These are phyloP conservation scores for Cirrhinus mrigala DNA, from an alignment of 2,797 vertebrate genomes.

Conservation along the genomic window DNA sequence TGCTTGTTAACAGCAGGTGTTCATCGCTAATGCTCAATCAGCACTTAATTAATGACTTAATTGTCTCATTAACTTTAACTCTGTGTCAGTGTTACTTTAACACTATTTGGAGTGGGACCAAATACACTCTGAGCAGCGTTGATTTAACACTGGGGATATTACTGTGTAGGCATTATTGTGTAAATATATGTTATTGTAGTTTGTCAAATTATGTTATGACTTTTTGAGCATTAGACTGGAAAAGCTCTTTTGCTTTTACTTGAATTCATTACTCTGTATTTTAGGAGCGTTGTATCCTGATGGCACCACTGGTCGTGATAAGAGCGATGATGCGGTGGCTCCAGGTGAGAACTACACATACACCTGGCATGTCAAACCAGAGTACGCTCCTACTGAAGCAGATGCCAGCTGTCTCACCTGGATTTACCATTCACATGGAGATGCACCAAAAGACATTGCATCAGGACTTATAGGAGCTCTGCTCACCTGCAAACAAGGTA, in stretches of 20 bases:
- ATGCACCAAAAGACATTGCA: slow-evolving; percentile 83
- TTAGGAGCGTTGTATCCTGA: slow-evolving; percentile 77
- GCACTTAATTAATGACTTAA: no score
- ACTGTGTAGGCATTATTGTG: no score
- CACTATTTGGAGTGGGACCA: no score
- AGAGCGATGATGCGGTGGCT: slow-evolving; percentile 79
- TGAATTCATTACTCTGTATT: background rate
- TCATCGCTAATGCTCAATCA: no score
- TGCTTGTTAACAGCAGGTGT: no score
- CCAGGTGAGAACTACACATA: slow-evolving; percentile 78
- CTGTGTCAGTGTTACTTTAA: no score
- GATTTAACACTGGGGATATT: no score
- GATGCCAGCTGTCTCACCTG: slow-evolving; percentile 76
- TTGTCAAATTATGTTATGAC: background rate
- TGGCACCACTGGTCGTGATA: slow-evolving; percentile 74
- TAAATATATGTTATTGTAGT: background rate
- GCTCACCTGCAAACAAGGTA: slow-evolving; percentile 82
- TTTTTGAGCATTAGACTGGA: background rate
- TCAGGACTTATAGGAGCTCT: slow-evolving; percentile 82
- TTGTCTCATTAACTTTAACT: no score
- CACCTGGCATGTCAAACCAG: slow-evolving; percentile 79
- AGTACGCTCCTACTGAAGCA: slow-evolving; percentile 76
- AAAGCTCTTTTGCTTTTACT: background rate
- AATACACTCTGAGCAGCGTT: no score
- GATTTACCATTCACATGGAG: slow-evolving; percentile 84